Conservation (phyloP, 2,797 vertebrate species). For the Tarsius wallacei region DNA sequence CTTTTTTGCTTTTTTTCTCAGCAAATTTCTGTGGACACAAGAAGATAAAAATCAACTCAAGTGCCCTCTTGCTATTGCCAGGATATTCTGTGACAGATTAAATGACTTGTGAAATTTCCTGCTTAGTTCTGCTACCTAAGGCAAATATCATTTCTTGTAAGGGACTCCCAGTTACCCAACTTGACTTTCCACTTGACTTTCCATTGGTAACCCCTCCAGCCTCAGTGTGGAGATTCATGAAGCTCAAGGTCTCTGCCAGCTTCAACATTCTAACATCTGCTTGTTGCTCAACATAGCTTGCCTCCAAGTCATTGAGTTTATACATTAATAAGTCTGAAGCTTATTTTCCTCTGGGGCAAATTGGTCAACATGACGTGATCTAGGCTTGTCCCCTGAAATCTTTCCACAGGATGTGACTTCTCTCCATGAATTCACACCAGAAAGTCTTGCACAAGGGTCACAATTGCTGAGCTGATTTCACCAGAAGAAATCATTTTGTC, state of each 20-base stretch:
- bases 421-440: background rate
- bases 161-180: background rate
- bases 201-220: background rate
- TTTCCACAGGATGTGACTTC: constrained; percentile 22
- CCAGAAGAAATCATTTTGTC: constrained; percentile 41
- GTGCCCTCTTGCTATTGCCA: background rate
- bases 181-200: constrained; percentile 50
- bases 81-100: constrained; percentile 62
- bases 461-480: constrained; percentile 34
- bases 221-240: background rate
- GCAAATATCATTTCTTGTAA: constrained; percentile 32
- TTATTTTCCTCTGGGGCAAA: constrained; percentile 32
- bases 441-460: constrained; percentile 41
- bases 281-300: background rate
- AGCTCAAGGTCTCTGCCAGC: background rate
- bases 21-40: background rate
- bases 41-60: constrained; percentile 42
- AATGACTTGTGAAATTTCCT: constrained; percentile 58
- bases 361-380: background rate
- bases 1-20: background rate
- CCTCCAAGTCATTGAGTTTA: background rate
- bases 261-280: background rate
- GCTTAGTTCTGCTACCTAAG: constrained; percentile 47
- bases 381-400: background rate
- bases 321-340: constrained; percentile 3